These are phyloP conservation scores for Heliconius eleuchia DNA, from an alignment of 1,140 invertebrate genomes.

Conservation along the genomic window DNA sequence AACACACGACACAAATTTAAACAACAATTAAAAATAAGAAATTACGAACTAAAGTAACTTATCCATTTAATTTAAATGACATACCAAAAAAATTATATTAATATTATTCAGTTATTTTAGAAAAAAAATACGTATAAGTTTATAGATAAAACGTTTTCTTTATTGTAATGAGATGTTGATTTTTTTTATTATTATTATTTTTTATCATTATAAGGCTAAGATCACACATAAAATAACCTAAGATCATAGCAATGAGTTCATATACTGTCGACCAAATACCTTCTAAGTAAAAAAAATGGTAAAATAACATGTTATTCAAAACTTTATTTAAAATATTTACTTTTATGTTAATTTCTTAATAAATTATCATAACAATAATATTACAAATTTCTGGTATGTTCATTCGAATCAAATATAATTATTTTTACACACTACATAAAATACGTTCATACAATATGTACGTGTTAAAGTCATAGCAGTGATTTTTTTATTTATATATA, in stretches of 20 bases:
- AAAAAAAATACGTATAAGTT: no score
- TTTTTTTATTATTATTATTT: no score
- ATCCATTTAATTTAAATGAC: background rate
- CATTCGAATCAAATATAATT: background rate
- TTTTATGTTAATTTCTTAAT: no score
- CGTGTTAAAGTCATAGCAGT: background rate
- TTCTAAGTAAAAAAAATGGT: no score
- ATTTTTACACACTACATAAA: background rate
- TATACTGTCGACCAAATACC: no score
- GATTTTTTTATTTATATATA: background rate
- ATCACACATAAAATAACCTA: background rate
- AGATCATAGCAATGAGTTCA: no score
- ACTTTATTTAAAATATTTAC: no score
- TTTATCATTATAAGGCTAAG: background rate
- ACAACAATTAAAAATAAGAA: slow-evolving; percentile 9
- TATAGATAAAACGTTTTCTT: no score
- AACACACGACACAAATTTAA: slow-evolving; percentile 15
- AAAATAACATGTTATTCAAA: no score
- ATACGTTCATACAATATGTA: slow-evolving; percentile 1
- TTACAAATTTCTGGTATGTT: background rate
- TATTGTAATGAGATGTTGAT: no score
- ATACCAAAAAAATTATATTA: background rate
- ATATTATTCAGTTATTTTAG: no score
- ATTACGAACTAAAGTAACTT: slow-evolving; percentile 1
- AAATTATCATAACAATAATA: no score